Evolutionary conservation across 2,113 vertebrate genomes (phyloP), one percentile per base, ranked within the genome.

Genomic region (Lontra canadensis): DNA sequence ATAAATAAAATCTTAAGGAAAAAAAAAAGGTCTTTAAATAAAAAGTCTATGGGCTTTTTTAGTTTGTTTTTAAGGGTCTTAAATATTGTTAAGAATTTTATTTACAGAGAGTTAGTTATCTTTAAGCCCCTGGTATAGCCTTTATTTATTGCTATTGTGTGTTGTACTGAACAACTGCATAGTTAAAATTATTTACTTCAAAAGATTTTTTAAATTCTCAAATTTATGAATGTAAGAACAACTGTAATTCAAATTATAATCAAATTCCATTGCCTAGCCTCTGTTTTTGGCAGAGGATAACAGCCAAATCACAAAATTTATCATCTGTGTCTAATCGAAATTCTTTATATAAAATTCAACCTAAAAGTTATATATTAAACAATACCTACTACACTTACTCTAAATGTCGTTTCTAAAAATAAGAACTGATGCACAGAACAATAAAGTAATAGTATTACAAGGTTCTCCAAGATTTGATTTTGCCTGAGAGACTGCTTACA

Each of bases 231-330:
- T 79, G 55, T 42, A 76, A 52, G 26, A 82, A 73, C 34, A 84
- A 94, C 80, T 67, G 71, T 15, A 63, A 57, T 69, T 71, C 20
- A 17, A 76, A 10, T 52, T 47, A 65, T 12, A 74, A 52, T 65
- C 23, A 67, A 61, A 92, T 84, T 79, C 84, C 26, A 55, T 20
- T 82, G 29, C 23, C 23, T 90, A 47, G 6, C 23, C 12, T 65
- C 20, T 84, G 20, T 82, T 92, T 84, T 26, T 90, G 82, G 44
- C 90, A 71, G 7, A 14, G 18, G 39, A 88, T 78, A 94, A 94
- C 83, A 94, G n/a, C 25, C 59, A 83, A 97, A 88, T 69, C 55
- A 67, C 11, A 97, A 59, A 95, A 93, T 20, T 74, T 17, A 81
- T 55, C 42, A 74, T 11, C 15, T 76, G 4, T 39, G 20, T 76